Evolutionary conservation across 2,797 vertebrate genomes (phyloP), one percentile per base, ranked within the genome.

Genomic region (Hapalemur alaotrensis): DNA sequence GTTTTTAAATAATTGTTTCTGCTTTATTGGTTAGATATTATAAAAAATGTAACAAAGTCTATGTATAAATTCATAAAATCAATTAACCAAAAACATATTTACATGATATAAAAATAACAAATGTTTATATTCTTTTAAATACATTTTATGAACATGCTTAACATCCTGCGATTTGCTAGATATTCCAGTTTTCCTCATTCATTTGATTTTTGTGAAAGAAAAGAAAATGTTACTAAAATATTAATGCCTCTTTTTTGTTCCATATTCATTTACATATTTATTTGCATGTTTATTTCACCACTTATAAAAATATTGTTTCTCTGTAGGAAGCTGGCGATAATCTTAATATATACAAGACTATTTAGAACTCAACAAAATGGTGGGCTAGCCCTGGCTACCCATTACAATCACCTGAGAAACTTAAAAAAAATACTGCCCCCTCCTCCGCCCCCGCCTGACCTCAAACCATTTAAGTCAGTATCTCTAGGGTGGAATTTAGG

Each of bases 51-150:
- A 93, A 52, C 41, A 59, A 57, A 73, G 4, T 54, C 18, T 86
- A 69, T 69, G 13, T 72, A 52, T 17, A 94, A 69, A 91, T 93
- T 93, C 22, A 70, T n/a, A 91, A 87, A 80, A 91, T 81, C 35
- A 67, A 38, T 46, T 63, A 90, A 82, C 25, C 22, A 67, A 61
- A 78, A 94, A 4, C 32, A 61, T 50, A 96, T 89, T 78, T 82
- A 95, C 65, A 81, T 87, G 86, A 80, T 46, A 87, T 65, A 63
- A 61, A 80, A 17, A 1, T 59, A 97, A 92, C 28, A 52, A 90
- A 23, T 59, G 5, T 70, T 95, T 89, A 93, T 67, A 79, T 76
- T 35, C 54, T 97, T 91, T 87, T 81, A 95, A 82, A 50, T 88
- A n/a, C 12, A 79, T 91, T 32, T 88, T 87, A 78, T 89, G 84